These are phyloP conservation scores for Aphelocoma coerulescens DNA, from an alignment of 2,113 vertebrate genomes.

Conservation along the genomic window DNA sequence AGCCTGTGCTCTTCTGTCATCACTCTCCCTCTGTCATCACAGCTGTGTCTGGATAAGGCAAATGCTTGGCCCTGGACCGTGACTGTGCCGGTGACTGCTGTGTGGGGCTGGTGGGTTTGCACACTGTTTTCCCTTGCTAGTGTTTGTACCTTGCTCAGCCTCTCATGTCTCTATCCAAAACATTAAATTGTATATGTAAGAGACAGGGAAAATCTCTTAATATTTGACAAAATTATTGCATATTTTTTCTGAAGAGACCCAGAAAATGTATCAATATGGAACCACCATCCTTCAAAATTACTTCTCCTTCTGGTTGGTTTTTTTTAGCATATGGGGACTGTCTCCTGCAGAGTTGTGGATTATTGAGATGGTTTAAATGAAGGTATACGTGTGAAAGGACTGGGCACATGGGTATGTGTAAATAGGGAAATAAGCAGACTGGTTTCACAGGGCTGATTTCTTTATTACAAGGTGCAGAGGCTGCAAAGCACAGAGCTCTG, in stretches of 20 bases:
- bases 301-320: not conserved
- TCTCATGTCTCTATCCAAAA: not conserved
- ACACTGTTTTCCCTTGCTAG: not conserved
- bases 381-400: rapidly evolving
- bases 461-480: not conserved
- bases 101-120: not conserved
- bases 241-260: not conserved
- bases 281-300: not conserved
- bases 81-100: not conserved
- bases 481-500: not conserved
- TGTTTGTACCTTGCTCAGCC: not conserved
- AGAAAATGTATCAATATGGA: not conserved
- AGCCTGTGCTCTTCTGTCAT: not conserved
- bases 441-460: not conserved
- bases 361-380: not conserved
- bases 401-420: not conserved
- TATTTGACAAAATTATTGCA: not conserved
- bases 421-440: not conserved
- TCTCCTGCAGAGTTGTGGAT: not conserved
- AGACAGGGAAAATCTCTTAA: not conserved
- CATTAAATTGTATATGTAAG: not conserved
- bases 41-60: not conserved
- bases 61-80: rapidly evolving
- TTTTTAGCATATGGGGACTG: not conserved
- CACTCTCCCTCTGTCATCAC: not conserved